Conservation (phyloP, 2,797 vertebrate genomes). For the Poecilia picta region DNA sequence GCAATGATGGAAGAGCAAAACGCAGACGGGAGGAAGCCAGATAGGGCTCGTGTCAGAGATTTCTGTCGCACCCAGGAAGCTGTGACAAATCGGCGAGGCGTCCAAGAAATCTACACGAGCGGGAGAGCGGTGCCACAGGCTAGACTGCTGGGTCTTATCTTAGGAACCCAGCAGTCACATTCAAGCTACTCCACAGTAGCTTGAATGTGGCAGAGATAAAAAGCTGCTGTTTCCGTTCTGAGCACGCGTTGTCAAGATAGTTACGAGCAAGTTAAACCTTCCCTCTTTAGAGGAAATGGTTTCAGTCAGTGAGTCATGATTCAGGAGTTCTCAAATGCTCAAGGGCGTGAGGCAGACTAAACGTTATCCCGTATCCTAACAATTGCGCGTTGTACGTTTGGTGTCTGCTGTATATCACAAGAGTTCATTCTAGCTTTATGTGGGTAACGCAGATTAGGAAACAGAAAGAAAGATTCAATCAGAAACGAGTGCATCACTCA, state of each 20-base stretch:
- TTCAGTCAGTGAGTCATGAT: slow-evolving; percentile 36
- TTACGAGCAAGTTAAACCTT: slow-evolving; percentile 38
- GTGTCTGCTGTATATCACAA: not conserved
- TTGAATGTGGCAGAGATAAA: slow-evolving; percentile 17
- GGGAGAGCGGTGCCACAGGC: slow-evolving; percentile 12
- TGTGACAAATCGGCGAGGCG: not conserved
- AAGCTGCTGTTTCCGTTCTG: not conserved
- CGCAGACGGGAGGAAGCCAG: slow-evolving; percentile 1
- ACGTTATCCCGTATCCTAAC: slow-evolving; percentile 1
- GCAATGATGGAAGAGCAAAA: slow-evolving; percentile 2
- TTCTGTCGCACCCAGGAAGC: slow-evolving; percentile 12
- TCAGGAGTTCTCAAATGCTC: slow-evolving; percentile 27
- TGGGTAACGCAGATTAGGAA: not conserved
- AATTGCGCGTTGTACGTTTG: not conserved
- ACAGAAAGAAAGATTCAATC: not conserved
- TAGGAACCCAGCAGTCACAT: not conserved
- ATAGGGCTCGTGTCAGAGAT: not conserved
- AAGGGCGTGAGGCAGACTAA: not conserved
- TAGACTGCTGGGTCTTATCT: slow-evolving; percentile 24
- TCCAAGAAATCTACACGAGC: not conserved
- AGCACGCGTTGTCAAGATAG: slow-evolving; percentile 17
- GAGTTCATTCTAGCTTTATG: not conserved
- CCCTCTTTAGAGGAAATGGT: slow-evolving; percentile 9
- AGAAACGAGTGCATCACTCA: not conserved
- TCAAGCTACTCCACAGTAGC: not conserved